These are phyloP conservation scores for Aurelia aurita complex sp. Pacific DNA, from an alignment of 30 jellyfish, hydroid and myxozoan genomes.

Conservation along the genomic window DNA sequence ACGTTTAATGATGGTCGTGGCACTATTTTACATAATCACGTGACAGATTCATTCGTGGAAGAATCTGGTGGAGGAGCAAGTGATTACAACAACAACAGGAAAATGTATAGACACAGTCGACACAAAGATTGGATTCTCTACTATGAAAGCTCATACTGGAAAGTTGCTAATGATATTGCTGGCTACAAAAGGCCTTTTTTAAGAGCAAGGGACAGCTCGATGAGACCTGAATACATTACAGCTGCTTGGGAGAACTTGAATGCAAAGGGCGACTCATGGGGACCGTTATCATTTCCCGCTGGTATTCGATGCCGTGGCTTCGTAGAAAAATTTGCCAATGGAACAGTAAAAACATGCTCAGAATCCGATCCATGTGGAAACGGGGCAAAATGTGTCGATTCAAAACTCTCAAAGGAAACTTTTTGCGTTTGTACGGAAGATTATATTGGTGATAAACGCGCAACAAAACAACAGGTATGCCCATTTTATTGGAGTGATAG, in stretches of 20 bases:
- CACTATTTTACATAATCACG: background rate
- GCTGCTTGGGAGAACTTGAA: constrained; percentile 26
- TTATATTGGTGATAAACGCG: constrained; percentile 2
- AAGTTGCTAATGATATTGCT: background rate
- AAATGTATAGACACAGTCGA: constrained; percentile 53
- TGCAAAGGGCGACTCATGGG: constrained; percentile 1
- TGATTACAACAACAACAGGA: constrained; percentile 43
- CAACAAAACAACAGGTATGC: constrained; percentile 4
- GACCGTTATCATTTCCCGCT: background rate
- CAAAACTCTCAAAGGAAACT: constrained; percentile 22
- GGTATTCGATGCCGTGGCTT: constrained; percentile 46
- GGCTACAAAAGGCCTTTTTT: background rate
- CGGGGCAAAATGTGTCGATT: constrained; percentile 31
- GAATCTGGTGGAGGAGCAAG: constrained; percentile 1
- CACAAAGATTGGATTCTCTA: constrained; percentile 17
- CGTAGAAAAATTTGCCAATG: background rate
- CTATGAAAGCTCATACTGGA: constrained; percentile 37
- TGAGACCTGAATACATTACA: constrained; percentile 54
- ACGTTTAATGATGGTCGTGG: constrained; percentile 13
- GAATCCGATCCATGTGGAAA: constrained; percentile 22
- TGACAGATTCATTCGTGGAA: constrained; percentile 24
- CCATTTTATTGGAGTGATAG: background rate
- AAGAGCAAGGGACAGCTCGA: constrained; percentile 21
- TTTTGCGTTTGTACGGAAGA: constrained; percentile 13
- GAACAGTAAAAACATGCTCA: constrained; percentile 11